Conservation (phyloP, 2,113 vertebrate species). For the Dendrocopos noguchii region DNA sequence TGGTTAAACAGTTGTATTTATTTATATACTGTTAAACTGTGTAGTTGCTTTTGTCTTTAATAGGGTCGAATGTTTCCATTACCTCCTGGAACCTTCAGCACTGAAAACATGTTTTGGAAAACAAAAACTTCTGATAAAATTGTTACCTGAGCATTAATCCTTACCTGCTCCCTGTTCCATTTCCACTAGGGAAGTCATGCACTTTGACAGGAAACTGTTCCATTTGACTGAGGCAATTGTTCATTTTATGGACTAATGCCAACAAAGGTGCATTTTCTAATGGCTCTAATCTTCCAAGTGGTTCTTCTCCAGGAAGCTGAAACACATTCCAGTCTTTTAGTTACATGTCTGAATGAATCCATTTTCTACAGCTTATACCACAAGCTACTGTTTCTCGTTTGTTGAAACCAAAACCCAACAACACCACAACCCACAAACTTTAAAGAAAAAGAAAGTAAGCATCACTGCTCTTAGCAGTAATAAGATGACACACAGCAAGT, state of each 20-base stretch:
- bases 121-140: background rate
- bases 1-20: background rate
- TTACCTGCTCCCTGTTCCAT: conserved; percentile 98
- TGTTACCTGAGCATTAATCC: conserved; percentile 71
- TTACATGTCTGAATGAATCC: background rate
- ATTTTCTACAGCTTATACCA: background rate
- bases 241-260: conserved; percentile 98
- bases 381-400: background rate
- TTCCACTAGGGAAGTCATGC: conserved; percentile 97
- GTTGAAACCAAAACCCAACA: background rate
- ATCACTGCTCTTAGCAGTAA: background rate
- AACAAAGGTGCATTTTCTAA: conserved; percentile 89
- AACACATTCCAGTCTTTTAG: conserved; percentile 23
- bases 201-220: conserved; percentile 99
- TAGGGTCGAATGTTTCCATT: background rate
- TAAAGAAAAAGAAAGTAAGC: background rate
- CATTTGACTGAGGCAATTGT: conserved; percentile 99
- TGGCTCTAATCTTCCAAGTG: conserved; percentile 89
- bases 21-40: background rate
- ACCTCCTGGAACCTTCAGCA: background rate
- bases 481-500: background rate
- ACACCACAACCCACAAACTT: no score
- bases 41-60: background rate
- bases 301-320: conserved; percentile 92
- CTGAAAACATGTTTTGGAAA: background rate